Evolutionary conservation across 1,140 invertebrate species (phyloP).

Genomic region (Mycetomoellerius zeteki): DNA sequence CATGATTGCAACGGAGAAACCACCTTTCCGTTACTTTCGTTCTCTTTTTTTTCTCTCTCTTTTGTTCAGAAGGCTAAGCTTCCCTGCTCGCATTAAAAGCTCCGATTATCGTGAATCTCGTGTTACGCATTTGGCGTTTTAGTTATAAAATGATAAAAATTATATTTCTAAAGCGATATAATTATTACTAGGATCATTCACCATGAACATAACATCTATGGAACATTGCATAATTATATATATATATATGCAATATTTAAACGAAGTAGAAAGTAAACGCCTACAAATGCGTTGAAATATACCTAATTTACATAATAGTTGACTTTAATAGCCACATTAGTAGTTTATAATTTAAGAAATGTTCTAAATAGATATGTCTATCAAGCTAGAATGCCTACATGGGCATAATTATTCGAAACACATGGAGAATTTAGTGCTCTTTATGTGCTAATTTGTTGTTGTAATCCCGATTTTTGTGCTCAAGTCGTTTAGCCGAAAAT

Average conservation of each 20-base stretch:
- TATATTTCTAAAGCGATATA: neutral
- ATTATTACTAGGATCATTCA: neutral
- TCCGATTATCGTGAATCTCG: neutral
- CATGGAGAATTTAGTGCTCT: too few species aligned
- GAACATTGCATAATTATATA: slow-evolving; percentile 10
- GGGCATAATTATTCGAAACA: too few species aligned
- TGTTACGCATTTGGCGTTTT: neutral
- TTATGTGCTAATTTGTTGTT: too few species aligned
- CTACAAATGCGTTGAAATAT: neutral
- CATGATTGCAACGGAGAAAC: slow-evolving; percentile 8
- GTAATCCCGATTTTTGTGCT: too few species aligned
- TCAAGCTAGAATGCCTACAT: too few species aligned
- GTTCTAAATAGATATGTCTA: neutral
- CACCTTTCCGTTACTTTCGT: slow-evolving; percentile 1
- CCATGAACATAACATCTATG: too few species aligned
- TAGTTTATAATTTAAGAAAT: neutral
- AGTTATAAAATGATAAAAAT: neutral
- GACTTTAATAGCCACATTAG: neutral
- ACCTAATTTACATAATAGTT: neutral
- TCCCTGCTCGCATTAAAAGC: neutral
- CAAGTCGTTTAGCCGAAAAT: too few species aligned
- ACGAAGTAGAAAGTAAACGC: slow-evolving; percentile 7
- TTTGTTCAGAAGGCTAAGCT: neutral
- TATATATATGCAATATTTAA: too few species aligned
- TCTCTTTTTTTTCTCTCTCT: neutral